Evolutionary conservation across 2,797 vertebrate genomes (phyloP), one percentile per base, ranked within the genome.

Genomic region (Silurus aristotelis): DNA sequence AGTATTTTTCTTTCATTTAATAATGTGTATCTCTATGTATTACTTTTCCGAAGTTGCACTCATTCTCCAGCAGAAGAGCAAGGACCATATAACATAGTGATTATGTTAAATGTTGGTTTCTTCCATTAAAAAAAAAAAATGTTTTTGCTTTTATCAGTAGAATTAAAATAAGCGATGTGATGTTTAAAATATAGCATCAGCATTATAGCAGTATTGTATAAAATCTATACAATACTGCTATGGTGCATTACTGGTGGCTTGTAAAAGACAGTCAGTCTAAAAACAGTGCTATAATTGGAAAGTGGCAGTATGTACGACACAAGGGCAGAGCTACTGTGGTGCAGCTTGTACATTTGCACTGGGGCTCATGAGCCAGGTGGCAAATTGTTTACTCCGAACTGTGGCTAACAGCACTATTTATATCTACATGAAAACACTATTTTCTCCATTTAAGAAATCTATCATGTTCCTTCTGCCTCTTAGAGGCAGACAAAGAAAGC

Each of bases 391-490:
- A 48, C 60, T 61, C 10, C 31, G 25, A 61, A 61, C 38, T 12
- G 55, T 77, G n/a, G 15, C 56, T 38, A 77, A 77, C 75, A 38
- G 75, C 75, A 58, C 52, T 77, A 60, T 77, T 60, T 77, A 58
- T 3, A 27, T 58, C 15, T 4, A 12, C 17, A 58, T 0, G 4
- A 76, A 58, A 77, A 77, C 25, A 38, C 27, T 20, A 60, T 60
- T 77, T 38, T 60, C 56, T 60, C 19, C 56, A 58, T 60, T 60
- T 77, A 22, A 60, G 10, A 9, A 20, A 20, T 22, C 27, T 58
- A 20, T 60, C 55, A 8, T 77, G 55, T 31, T 60, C 10, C 10
- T 60, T 77, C 19, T 77, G 27, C 27, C 73, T 60, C 58, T 60
- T 14, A 19, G 15, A 77, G 58, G 55, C 25, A 58, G 8, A 31